A percentile compares a stretch with the other conserved stretches of the same genome.
phyloP scores from a whole-genome alignment of 2,888 invertebrate genomes.

The Galerucella nymphaeae region DNA sequence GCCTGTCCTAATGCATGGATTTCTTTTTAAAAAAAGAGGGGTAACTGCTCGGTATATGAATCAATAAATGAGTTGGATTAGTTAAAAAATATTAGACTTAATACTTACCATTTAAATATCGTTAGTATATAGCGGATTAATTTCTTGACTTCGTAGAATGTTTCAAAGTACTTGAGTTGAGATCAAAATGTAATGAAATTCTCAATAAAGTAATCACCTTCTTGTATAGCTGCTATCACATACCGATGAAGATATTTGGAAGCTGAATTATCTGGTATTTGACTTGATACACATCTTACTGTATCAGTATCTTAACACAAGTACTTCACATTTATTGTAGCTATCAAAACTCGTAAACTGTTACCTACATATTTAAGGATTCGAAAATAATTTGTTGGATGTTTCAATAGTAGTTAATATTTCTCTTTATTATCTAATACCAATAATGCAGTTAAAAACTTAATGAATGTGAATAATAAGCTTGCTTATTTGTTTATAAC shows the following conservation, averaged over 20 bases:
- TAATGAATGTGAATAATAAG: slow-evolving; percentile 17
- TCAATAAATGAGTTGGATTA: slow-evolving; percentile 5
- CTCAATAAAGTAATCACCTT: not conserved
- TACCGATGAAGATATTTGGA: no score
- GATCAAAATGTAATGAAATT: not conserved
- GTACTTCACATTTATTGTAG: not conserved
- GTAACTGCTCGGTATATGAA: not conserved
- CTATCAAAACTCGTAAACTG: not conserved
- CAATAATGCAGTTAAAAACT: slow-evolving; percentile 18
- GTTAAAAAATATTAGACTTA: slow-evolving; percentile 7
- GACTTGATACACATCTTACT: no score
- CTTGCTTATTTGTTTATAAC: slow-evolving; percentile 32
- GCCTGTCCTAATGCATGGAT: slow-evolving; percentile 6
- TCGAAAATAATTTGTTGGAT: slow-evolving; percentile 10
- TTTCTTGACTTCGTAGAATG: not conserved
- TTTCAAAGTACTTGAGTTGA: not conserved
- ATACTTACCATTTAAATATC: not conserved
- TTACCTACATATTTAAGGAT: slow-evolving; percentile 16
- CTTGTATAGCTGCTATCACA: no score
- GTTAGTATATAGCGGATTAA: not conserved
- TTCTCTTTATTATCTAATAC: slow-evolving; percentile 5
- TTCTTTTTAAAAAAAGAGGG: not conserved
- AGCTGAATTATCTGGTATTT: no score
- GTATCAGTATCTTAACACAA: not conserved
- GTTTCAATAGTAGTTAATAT: slow-evolving; percentile 11